phyloP scores from a whole-genome alignment of 1,140 invertebrate species.

The Achatina immaculata region DNA sequence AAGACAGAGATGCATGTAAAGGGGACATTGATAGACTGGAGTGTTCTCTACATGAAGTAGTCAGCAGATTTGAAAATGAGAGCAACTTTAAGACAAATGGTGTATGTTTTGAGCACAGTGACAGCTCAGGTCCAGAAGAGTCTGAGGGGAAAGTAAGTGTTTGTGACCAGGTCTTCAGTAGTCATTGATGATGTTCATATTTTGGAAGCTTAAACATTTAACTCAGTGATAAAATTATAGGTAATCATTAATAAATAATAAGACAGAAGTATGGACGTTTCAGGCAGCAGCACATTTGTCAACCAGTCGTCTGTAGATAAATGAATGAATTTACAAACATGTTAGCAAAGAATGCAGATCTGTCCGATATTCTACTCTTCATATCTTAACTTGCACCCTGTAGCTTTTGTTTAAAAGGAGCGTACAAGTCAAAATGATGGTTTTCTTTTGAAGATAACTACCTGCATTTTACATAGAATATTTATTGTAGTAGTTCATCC shows the following conservation, averaged over 20 bases:
- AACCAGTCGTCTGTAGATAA: too few relatives aligned
- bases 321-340: too few relatives aligned
- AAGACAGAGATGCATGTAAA: constrained; percentile 51
- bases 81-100: constrained; percentile 48
- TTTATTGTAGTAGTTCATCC: too few relatives aligned
- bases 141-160: constrained; percentile 39
- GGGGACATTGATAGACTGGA: constrained; percentile 57
- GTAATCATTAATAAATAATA: not conserved
- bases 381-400: too few relatives aligned
- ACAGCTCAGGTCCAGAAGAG: constrained; percentile 47
- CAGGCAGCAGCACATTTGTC: too few relatives aligned
- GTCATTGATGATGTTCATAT: not conserved
- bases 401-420: too few relatives aligned
- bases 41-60: constrained; percentile 56
- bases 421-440: too few relatives aligned
- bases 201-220: not conserved
- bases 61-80: constrained; percentile 57
- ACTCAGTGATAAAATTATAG: not conserved
- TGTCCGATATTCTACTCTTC: too few relatives aligned
- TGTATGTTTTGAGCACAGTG: constrained; percentile 46
- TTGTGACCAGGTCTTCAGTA: not conserved
- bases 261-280: not conserved
- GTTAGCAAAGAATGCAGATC: too few relatives aligned
- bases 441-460: too few relatives aligned
- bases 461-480: too few relatives aligned